Percentiles rank a stretch among this genome's conserved stretches.
Conservation (phyloP, 2,797 vertebrate species). For the Ceryle rudis region DNA sequence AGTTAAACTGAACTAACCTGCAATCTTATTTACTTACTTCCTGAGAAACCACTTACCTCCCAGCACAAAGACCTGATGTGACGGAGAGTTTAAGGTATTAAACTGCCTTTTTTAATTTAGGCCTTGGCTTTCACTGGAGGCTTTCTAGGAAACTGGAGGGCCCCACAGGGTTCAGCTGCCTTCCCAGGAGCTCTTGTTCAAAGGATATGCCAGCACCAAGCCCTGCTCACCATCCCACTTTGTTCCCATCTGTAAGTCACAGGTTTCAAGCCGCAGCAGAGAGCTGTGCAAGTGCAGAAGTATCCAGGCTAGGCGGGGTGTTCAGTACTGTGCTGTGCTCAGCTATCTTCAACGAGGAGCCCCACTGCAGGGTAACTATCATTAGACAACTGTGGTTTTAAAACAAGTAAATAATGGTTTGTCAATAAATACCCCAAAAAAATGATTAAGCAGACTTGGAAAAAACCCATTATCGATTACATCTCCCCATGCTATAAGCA, state of each 20-base stretch:
- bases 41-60: background rate
- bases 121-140: background rate
- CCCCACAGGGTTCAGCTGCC: background rate
- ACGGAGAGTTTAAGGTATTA: background rate
- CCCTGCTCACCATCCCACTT: background rate
- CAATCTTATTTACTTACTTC: background rate
- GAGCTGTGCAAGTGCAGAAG: background rate
- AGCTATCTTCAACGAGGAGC: background rate
- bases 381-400: background rate
- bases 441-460: background rate
- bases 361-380: fast-evolving
- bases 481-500: background rate
- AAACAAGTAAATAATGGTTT: background rate
- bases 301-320: fast-evolving
- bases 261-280: background rate
- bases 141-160: background rate
- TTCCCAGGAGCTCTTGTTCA: fast-evolving
- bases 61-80: background rate
- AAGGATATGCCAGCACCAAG: fast-evolving
- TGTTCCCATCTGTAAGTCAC: fast-evolving
- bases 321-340: fast-evolving
- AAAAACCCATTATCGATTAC: background rate
- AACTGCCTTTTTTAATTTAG: background rate
- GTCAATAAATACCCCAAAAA: background rate
- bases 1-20: background rate